A percentile compares a stretch with the other conserved stretches of the same genome.
Conservation (phyloP, 2,113 vertebrate genomes). For the Pelecanoides urinatrix region DNA sequence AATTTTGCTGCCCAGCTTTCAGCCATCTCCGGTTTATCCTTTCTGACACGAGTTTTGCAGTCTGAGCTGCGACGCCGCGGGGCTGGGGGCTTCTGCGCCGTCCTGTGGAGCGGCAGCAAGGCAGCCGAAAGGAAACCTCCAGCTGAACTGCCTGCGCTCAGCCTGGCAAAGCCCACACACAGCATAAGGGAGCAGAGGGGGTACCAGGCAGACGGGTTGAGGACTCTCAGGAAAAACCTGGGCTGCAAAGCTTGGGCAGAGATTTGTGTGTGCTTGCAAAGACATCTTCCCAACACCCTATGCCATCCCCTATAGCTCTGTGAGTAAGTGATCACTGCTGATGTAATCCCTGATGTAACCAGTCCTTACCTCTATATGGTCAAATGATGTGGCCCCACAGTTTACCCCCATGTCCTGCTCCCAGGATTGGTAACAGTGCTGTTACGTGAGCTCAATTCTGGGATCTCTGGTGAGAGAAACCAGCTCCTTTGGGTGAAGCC, state of each 20-base stretch:
- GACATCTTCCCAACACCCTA: background rate
- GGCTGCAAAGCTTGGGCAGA: background rate
- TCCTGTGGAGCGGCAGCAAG: background rate
- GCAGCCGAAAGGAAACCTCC: background rate
- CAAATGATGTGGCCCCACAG: background rate
- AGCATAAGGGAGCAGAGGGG: background rate
- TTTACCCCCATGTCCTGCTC: background rate
- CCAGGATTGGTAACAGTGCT: background rate
- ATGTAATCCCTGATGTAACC: background rate
- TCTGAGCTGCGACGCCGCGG: rapidly evolving
- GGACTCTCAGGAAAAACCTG: background rate
- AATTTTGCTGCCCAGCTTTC: background rate
- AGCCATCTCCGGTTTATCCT: background rate
- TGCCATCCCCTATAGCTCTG: background rate
- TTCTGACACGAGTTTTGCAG: background rate
- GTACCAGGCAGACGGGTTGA: background rate
- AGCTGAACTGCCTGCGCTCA: background rate
- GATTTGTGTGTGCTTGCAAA: background rate
- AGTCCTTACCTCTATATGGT: background rate
- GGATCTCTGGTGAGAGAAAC: background rate
- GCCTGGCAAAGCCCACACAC: rapidly evolving
- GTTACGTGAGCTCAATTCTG: background rate
- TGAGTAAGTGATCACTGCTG: rapidly evolving
- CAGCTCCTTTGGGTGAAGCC: background rate
- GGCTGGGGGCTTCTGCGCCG: background rate